Evolutionary conservation across 2,888 invertebrate species (phyloP).

Genomic region (Nysson spinosus): DNA sequence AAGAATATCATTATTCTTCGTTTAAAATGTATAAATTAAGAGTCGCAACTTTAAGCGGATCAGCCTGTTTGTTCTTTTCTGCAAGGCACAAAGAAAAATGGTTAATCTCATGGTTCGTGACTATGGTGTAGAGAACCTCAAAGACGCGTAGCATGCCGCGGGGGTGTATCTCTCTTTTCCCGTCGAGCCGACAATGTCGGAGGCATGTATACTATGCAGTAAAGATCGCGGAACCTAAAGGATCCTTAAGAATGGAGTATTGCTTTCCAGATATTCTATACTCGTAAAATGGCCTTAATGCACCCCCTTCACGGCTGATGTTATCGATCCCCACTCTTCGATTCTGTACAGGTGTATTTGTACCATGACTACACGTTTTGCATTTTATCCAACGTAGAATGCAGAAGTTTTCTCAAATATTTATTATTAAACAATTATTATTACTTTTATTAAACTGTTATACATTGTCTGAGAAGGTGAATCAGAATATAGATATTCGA

Average conservation of each 20-base stretch:
- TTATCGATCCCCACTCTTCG: conserved; percentile 57
- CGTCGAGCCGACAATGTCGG: conserved; percentile 49
- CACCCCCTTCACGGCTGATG: conserved; percentile 44
- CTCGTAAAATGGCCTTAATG: conserved; percentile 66
- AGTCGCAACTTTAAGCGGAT: background rate
- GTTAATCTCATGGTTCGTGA: conserved; percentile 33
- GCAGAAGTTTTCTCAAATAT: too few relatives aligned
- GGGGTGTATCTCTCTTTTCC: conserved; percentile 48
- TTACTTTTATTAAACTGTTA: too few relatives aligned
- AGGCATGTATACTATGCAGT: conserved; percentile 54
- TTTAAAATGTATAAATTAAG: too few relatives aligned
- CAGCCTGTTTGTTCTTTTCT: background rate
- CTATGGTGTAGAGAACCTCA: conserved; percentile 19
- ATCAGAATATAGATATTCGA: too few relatives aligned
- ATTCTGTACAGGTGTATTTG: conserved; percentile 12
- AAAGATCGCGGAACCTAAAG: conserved; percentile 56
- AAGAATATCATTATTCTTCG: too few relatives aligned
- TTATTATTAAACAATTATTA: too few relatives aligned
- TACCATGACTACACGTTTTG: background rate
- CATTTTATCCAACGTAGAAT: too few relatives aligned
- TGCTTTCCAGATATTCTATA: conserved; percentile 66
- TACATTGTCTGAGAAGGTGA: too few relatives aligned
- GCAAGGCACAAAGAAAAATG: conserved; percentile 11
- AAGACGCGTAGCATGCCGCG: conserved; percentile 48
- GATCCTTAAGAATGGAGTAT: conserved; percentile 64